Base-by-base conservation (phyloP, 2,797 vertebrate genomes). In the Enteromius mattozi region DNA sequence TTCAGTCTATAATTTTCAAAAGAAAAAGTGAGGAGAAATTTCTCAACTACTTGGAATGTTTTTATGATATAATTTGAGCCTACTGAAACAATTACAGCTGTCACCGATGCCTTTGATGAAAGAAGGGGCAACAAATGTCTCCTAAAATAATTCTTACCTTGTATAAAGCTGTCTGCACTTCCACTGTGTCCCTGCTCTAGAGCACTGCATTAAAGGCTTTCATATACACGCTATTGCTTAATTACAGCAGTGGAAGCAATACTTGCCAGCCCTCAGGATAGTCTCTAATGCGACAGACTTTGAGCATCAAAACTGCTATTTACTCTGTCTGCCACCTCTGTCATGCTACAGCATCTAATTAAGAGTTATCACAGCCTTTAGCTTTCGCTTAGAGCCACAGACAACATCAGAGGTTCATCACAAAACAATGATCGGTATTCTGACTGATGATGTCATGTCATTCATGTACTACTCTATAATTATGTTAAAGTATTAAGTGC, bases 391-490 rank as follows among this genome's bases (percentile, higher is more conserved):
- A 45, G 45, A 85, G 75, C 80, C 83, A 78, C 82, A 84, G 61
- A 56, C 42, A 80, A 86, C 69, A 69, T 1, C 14, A 68, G 14
- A 42, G 47, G 47, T 84, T 77, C 81, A 68, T 78, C 77, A 59
- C 80, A 75, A 87, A 88, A 65, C 68, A 49, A 56, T 83, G 72
- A 81, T 85, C 82, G 78, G 80, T 84, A 86, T 14, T 66, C 56
- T 78, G 35, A 61, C 30, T 75, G 47, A 83, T 81, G 33, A 33
- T 66, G 27, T 66, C 21, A 69, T 45, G 68, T 70, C 42, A 61
- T 56, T 83, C 81, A 21, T 72, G 8, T 12, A 33, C 33, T 51
- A 30, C 24, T 72, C 42, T 27, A 19, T 49, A 74, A 51, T 51
- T 51, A 33, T 19, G 9, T 19, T 5, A 21, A 21, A 74, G n/a